These are phyloP conservation scores for Eriocheir sinensis DNA, from an alignment of 1,140 invertebrate species.

Conservation along the genomic window DNA sequence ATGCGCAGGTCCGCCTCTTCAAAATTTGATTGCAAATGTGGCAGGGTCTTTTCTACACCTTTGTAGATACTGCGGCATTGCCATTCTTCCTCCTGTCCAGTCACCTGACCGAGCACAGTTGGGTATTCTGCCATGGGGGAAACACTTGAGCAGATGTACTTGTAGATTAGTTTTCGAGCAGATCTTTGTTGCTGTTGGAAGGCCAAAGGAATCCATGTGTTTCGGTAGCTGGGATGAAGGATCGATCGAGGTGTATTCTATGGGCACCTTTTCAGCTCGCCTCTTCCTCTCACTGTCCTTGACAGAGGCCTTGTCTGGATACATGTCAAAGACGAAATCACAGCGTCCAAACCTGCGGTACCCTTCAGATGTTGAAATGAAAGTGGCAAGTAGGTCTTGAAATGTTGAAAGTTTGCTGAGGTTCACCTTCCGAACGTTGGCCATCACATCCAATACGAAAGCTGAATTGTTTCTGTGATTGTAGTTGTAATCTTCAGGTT, in stretches of 20 bases:
- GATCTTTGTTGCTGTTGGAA: conserved; percentile 11
- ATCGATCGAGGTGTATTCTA: conserved; percentile 23
- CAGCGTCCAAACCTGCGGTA: conserved; percentile 26
- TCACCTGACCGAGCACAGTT: neutral
- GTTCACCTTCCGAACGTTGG: neutral
- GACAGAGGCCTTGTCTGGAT: neutral
- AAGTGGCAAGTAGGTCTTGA: neutral
- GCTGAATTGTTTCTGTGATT: neutral
- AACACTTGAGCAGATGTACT: neutral
- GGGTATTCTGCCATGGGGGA: neutral
- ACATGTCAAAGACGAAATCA: conserved; percentile 54
- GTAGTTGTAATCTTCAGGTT: conserved; percentile 28
- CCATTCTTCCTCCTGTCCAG: neutral
- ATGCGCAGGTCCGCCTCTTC: conserved; percentile 58
- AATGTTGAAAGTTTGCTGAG: neutral
- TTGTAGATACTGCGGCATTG: conserved; percentile 36
- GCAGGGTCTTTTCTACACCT: neutral
- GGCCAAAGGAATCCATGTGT: conserved; percentile 50
- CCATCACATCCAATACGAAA: conserved; percentile 29
- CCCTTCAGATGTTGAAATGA: neutral
- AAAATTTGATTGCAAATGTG: conserved; percentile 42
- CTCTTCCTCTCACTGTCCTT: conserved; percentile 47
- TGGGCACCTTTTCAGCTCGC: neutral
- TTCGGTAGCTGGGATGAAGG: neutral
- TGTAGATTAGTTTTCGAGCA: conserved; percentile 39